Evolutionary conservation across 1,140 invertebrate genomes (phyloP), one percentile per base, ranked within the genome.

Genomic region (Andrena cerasifolii): DNA sequence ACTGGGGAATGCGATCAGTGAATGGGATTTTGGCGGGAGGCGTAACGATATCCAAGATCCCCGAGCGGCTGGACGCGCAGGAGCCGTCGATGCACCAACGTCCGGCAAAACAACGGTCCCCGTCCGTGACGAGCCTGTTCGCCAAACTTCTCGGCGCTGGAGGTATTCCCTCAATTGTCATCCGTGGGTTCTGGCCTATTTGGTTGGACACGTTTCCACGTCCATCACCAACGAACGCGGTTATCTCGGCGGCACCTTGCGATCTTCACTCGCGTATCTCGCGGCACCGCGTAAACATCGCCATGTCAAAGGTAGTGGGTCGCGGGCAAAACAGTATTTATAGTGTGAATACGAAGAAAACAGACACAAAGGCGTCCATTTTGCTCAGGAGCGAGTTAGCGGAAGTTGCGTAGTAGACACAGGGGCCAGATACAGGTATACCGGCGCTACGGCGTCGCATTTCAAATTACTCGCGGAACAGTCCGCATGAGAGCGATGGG

Each of bases 291-390:
- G 83, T 86, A 80, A 87, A 86, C 85, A 90, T 86, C 82, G 78
- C 78, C 76, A 80, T 87, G 85, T 82, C 87, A 85, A 80, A 88
- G 81, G 79, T 83, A 84, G 72, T 82, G 72, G 77, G 81, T 86
- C 79, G 81, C 81, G 78, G 78, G 72, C 78, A 88, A 86, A 87
- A 80, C 80, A 86, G 84, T 92, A 90, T 90, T 91, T 91, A 91
- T 91, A 89, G 81, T 89, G 82, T 82, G 85, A 89, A 90, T 89
- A 86, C 86, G 83, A 91, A 87, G 89, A 92, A 93, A 93, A 93
- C 91, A 92, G 92, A 92, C 89, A 93, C 91, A 92, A 93, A 93
- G 91, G 91, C 92, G 92, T 93, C 92, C 92, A 93, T 93, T 93
- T 93, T 93, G 90, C 88, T 92, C 88, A 88, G 83, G 80, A 89